Base-by-base conservation (phyloP, 2,888 invertebrate species). In the Philereme transversata region DNA sequence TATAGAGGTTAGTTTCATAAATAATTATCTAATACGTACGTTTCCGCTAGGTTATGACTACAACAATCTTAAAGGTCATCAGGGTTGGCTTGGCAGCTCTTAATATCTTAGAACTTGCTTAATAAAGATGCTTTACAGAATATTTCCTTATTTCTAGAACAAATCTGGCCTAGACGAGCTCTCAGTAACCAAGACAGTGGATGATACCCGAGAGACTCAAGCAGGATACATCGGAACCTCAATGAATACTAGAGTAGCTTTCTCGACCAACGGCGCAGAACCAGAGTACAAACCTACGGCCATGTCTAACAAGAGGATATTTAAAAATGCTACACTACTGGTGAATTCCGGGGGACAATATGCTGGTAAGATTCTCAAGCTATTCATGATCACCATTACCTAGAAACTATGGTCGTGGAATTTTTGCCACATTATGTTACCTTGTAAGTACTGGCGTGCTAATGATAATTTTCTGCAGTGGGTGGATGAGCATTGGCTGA, bases 331-430 rank as follows among this genome's bases (percentile, higher is more conserved):
- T 65, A 95, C 98, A 0, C 94, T 98, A 62, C 95, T 99, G 36
- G 94, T 99, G 71, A 99, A 99, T 79, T 98, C 99, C 1, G 99
- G 99, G 10, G 99, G 97, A 54, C 99, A 99, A 84, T 99, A 99
- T 87, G 94, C 94, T 65, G 96, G 96, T 96, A 67, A 75, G 65
- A 43, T 51, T 9, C 33, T 22, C 43, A 8, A 40, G 40, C 40
- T 6, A 40, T 3, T 40, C 5, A 6, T 7, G 7, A 3, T 40
- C 40, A 8, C 40, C 5, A 40, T 8, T 40, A 40, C 7, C 8
- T 6, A 5, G 5, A 38, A 5, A 38, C 36, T 38, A 6, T 38
- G 7, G 36, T 4, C 36, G 36, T 38, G 7, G 36, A 6, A 22
- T 22, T 22, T 22, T 22, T 2, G 22, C 22, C 22, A 22, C 22